phyloP scores from a whole-genome alignment of 2,797 vertebrate species.

The Leptoclinus maculatus region DNA sequence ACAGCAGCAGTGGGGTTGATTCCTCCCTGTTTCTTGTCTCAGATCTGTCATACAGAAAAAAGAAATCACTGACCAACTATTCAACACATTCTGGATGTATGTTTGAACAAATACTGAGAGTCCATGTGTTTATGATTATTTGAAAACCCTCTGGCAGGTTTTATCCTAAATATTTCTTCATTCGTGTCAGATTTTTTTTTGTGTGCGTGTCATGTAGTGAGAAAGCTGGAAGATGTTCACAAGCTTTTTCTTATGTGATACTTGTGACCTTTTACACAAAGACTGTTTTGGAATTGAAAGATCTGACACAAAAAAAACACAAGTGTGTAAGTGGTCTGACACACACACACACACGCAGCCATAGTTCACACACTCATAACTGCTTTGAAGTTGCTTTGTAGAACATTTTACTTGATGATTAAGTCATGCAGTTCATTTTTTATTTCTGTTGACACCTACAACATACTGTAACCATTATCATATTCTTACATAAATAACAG shows the following conservation, averaged over 20 bases:
- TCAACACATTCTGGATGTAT: background rate
- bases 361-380: background rate
- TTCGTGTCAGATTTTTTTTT: background rate
- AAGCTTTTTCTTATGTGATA: constrained; percentile 34
- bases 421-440: background rate
- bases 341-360: background rate
- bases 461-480: background rate
- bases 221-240: constrained; percentile 14
- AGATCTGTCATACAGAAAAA: constrained; percentile 14
- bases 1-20: background rate
- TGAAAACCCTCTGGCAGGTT: background rate
- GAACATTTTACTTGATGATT: background rate
- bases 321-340: background rate
- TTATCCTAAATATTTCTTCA: constrained; percentile 18
- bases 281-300: constrained; percentile 26
- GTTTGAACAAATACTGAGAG: background rate
- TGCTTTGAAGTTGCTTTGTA: constrained; percentile 17
- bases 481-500: background rate
- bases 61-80: background rate
- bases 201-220: background rate
- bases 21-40: constrained; percentile 17
- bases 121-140: constrained; percentile 15
- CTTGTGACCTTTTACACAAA: constrained; percentile 52
- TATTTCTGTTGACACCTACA: background rate
- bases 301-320: too few relatives aligned